phyloP scores from a whole-genome alignment of 30 jellyfish, hydroid and myxozoan genomes.

The Nemopilema nomurai region DNA sequence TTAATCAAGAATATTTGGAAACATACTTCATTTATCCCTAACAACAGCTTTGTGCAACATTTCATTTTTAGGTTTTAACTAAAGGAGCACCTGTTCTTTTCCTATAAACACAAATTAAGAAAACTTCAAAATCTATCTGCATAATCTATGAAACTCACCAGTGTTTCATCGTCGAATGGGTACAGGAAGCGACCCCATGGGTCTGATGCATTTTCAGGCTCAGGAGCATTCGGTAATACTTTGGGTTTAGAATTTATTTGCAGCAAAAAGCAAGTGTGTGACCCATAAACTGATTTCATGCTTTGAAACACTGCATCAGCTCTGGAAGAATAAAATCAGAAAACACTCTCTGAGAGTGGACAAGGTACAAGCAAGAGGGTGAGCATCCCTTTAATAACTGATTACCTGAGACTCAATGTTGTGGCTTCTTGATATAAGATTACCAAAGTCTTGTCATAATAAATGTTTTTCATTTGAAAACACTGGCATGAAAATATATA shows the following conservation, averaged over 20 bases:
- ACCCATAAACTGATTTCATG: conserved; percentile 95
- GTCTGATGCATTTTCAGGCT: conserved; percentile 60
- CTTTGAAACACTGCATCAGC: conserved; percentile 97
- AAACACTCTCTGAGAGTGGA: no score
- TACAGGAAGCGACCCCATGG: conserved; percentile 87
- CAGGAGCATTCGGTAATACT: conserved; percentile 71
- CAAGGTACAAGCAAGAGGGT: no score
- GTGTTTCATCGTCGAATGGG: conserved; percentile 85
- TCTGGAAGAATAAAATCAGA: conserved; percentile 26
- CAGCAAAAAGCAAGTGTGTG: conserved; percentile 87
- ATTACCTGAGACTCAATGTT: no score
- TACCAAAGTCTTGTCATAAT: no score
- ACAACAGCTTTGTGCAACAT: background rate
- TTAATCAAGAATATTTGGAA: no score
- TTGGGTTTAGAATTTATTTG: conserved; percentile 82
- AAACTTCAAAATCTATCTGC: background rate
- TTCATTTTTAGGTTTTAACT: no score
- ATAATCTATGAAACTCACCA: conserved; percentile 60
- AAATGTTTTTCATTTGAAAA: no score
- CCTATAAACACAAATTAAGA: no score
- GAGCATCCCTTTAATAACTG: no score
- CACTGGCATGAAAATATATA: no score
- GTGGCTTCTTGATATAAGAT: no score
- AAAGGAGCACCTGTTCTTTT: no score
- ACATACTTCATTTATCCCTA: background rate